A percentile compares a stretch with the other conserved stretches of the same genome.
Evolutionary conservation across 2,113 vertebrate species (phyloP).

Genomic region (Oncorhynchus masou): DNA sequence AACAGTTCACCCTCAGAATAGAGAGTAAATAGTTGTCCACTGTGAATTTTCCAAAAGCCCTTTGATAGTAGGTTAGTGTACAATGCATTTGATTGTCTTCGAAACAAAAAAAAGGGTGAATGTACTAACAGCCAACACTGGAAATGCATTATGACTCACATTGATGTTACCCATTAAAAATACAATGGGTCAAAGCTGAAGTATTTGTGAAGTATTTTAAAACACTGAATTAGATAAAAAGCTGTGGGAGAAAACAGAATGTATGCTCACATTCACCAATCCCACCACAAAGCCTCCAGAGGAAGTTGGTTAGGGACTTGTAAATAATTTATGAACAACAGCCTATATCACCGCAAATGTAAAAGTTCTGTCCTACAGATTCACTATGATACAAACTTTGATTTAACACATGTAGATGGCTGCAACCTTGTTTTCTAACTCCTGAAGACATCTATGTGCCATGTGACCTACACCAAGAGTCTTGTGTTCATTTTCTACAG

Average conservation of each 20-base stretch:
- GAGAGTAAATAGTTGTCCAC: not conserved
- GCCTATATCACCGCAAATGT: not conserved
- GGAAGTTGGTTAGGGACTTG: not conserved
- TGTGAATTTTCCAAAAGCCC: slow-evolving; percentile 37
- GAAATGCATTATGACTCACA: not conserved
- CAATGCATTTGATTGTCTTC: slow-evolving; percentile 13
- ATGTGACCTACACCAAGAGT: not conserved
- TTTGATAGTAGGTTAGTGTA: slow-evolving; percentile 44
- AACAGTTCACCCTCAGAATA: slow-evolving; percentile 12
- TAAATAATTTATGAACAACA: not conserved
- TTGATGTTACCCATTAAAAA: not conserved
- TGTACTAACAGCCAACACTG: not conserved
- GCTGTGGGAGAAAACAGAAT: too few relatives aligned
- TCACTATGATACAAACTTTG: not conserved
- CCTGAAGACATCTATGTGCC: not conserved
- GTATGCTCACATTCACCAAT: not conserved
- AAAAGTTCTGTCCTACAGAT: not conserved
- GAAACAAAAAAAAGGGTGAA: not conserved
- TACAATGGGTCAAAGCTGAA: not conserved
- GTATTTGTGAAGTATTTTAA: not conserved
- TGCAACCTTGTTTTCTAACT: not conserved
- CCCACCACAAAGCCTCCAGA: too few relatives aligned
- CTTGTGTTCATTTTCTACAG: not conserved
- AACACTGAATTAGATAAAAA: too few relatives aligned
- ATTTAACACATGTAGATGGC: not conserved